Conservation (phyloP, 2,888 invertebrate species). For the Acanthoscelides obtectus region DNA sequence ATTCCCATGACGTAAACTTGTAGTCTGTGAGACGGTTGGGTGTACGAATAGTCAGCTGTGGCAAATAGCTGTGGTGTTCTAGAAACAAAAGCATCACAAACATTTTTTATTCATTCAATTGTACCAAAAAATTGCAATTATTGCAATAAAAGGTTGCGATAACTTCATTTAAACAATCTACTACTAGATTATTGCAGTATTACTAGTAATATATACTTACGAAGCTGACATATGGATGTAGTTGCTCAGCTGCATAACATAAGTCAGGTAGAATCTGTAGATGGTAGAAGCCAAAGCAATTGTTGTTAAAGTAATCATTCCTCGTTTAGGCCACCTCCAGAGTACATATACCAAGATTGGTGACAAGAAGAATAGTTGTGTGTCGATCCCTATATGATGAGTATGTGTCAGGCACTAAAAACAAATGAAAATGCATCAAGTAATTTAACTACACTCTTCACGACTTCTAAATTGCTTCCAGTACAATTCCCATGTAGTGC, state of each 20-base stretch:
- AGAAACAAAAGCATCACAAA: constrained; percentile 37
- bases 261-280: constrained; percentile 59
- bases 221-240: constrained; percentile 66
- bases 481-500: no score
- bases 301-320: constrained; percentile 45
- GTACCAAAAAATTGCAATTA: no score
- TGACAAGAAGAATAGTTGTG: constrained; percentile 60
- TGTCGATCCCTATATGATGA: constrained; percentile 68
- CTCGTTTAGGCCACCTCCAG: constrained; percentile 59
- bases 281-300: constrained; percentile 55
- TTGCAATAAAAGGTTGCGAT: no score
- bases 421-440: no score
- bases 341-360: constrained; percentile 56
- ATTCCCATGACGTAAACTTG: constrained; percentile 68
- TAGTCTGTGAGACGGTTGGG: constrained; percentile 59
- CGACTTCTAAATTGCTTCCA: no score
- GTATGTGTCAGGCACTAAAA: constrained; percentile 66
- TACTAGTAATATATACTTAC: constrained; percentile 57
- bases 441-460: no score
- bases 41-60: constrained; percentile 66
- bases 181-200: no score
- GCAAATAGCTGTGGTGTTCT: constrained; percentile 60
- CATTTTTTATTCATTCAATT: no score
- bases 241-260: constrained; percentile 56
- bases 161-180: no score